Evolutionary conservation across 2,888 invertebrate species (phyloP).

Genomic region (Myopa tessellatipennis): DNA sequence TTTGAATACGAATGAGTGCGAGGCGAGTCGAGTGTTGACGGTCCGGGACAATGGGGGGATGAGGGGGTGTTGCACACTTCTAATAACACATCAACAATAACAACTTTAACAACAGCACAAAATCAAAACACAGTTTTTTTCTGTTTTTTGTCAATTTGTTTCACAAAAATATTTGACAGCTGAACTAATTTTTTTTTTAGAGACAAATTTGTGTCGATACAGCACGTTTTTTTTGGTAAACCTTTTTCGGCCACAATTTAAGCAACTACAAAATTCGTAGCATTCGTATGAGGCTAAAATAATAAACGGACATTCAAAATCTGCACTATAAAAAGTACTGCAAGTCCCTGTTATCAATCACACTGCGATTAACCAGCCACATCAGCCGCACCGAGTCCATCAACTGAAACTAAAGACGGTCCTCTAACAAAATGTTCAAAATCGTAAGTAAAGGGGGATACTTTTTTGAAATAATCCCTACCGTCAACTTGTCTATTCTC

Average conservation of each 20-base stretch:
- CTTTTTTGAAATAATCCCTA: neutral
- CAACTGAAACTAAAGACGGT: conserved; percentile 40
- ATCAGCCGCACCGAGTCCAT: conserved; percentile 38
- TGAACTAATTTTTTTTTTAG: neutral
- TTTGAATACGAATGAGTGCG: conserved; percentile 2
- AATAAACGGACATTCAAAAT: neutral
- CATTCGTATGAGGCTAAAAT: neutral
- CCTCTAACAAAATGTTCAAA: conserved; percentile 58
- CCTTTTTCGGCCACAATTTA: neutral
- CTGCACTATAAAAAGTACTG: conserved; percentile 55
- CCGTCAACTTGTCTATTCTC: neutral
- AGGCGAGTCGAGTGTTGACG: neutral
- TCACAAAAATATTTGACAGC: neutral
- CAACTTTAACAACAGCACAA: neutral
- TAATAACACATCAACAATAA: neutral
- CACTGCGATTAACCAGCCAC: conserved; percentile 41
- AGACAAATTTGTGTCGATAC: conserved; percentile 2
- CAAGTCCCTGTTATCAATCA: conserved; percentile 26
- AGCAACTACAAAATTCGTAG: neutral
- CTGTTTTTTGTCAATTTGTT: too few species aligned
- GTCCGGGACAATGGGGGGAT: too few species aligned
- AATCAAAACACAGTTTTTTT: neutral
- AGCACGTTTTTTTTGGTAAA: conserved; percentile 18
- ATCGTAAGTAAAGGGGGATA: conserved; percentile 54
- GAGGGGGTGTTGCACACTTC: too few species aligned